Base-by-base conservation (phyloP, 2,113 vertebrate genomes). In the Himantopus leucocephalus region DNA sequence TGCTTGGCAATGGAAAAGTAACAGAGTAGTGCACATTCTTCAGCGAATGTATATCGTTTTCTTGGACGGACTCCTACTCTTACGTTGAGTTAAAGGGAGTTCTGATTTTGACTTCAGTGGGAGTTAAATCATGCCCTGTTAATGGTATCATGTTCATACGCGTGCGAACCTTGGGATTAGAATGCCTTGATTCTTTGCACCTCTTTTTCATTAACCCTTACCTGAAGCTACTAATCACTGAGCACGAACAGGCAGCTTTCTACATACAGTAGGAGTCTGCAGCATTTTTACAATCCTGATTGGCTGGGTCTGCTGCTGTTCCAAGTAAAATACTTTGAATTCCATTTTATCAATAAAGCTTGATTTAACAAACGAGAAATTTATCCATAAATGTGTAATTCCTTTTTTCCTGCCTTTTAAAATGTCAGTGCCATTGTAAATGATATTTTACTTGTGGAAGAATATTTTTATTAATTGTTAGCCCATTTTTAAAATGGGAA, bases 331-430 rank as follows among this genome's bases (percentile, higher is more conserved):
- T 97, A 98, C 94, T 98, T 95, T 98, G 97, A 98, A 98, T 98
- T 98, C 98, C 98, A 98, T 98, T 98, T 98, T 98, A 98, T 98
- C 98, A 98, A 98, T 98, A 98, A 98, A 98, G 98, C 95, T 98
- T 98, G 98, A 98, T 98, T 98, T 98, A 98, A 98, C 98, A 98
- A 98, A 98, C 97, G 81, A 97, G 90, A 98, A 84, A 96, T 97
- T 96, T 98, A 98, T 98, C 97, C 95, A 97, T 97, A 98, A 96
- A 98, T 95, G 98, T 96, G 98, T 98, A 98, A 98, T 98, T 98
- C 97, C 97, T 97, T 97, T 96, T 96, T 97, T 95, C 95, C 80
- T 87, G 95, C 96, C 94, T 97, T 97, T 97, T 94, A 90, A 96
- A 97, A 96, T 96, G 87, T 96, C 91, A 87, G 86, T 98, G 96